These are phyloP conservation scores for Balaeniceps rex DNA, from an alignment of 2,113 vertebrate species.

Conservation along the genomic window DNA sequence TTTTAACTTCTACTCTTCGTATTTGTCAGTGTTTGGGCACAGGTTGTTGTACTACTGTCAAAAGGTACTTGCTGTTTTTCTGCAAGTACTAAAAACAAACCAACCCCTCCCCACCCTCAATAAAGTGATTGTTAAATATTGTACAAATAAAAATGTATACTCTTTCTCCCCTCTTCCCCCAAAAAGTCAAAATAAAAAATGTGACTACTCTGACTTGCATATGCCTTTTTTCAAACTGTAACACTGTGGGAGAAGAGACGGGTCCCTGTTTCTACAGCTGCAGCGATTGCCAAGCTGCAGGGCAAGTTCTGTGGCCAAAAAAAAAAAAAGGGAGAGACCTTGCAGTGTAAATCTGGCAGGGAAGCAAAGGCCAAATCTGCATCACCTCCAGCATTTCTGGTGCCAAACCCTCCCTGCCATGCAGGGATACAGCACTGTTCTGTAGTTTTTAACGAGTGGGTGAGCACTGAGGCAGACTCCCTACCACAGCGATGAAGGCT, in stretches of 20 bases:
- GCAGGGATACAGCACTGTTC: fast-evolving
- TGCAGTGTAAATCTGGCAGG: fast-evolving
- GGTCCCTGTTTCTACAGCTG: fast-evolving
- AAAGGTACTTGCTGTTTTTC: slow-evolving; percentile 79
- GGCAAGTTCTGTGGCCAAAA: not conserved
- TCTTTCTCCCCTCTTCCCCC: slow-evolving; percentile 71
- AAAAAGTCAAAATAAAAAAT: slow-evolving; percentile 80
- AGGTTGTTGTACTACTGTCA: slow-evolving; percentile 85
- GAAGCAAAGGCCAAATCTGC: too few relatives aligned
- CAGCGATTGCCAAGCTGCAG: too few relatives aligned
- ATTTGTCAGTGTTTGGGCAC: slow-evolving; percentile 81
- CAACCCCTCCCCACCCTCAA: slow-evolving; percentile 61
- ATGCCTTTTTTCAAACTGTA: not conserved
- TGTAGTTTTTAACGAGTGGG: too few relatives aligned
- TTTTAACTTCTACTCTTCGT: slow-evolving; percentile 76
- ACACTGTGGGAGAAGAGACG: fast-evolving
- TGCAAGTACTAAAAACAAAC: slow-evolving; percentile 75
- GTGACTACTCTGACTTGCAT: slow-evolving; percentile 76
- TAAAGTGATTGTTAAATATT: slow-evolving; percentile 93
- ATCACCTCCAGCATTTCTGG: not conserved
- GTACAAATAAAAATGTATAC: slow-evolving; percentile 93
- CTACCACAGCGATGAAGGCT: not conserved
- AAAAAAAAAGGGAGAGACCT: too few relatives aligned
- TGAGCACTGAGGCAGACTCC: not conserved
- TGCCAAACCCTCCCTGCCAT: not conserved